A percentile compares a stretch with the other conserved stretches of the same genome.
Evolutionary conservation across 2,797 vertebrate genomes (phyloP).

Genomic region (Simalia tracyae): DNA sequence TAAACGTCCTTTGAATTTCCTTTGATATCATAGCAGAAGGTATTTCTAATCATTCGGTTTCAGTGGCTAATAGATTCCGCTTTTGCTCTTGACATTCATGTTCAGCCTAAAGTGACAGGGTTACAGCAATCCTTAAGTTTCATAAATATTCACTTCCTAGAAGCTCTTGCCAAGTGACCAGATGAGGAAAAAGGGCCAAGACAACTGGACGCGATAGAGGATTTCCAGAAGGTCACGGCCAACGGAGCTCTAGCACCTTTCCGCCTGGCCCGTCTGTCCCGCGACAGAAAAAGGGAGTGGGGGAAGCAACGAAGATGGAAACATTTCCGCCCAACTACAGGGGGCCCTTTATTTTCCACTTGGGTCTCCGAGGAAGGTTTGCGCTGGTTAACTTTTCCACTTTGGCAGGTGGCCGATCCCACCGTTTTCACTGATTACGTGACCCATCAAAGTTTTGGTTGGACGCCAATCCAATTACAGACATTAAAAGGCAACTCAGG

Average conservation of each 20-base stretch:
- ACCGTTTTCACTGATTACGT: neutral
- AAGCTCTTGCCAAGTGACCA: neutral
- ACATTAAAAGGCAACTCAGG: conserved; percentile 3
- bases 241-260: neutral
- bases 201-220: neutral
- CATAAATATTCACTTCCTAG: neutral
- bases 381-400: neutral
- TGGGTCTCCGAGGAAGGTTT: neutral
- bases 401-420: neutral
- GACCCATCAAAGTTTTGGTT: neutral
- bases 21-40: neutral
- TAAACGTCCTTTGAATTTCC: neutral
- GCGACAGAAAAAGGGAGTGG: neutral
- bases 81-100: neutral
- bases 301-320: neutral
- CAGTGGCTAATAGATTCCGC: neutral
- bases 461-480: conserved; percentile 21
- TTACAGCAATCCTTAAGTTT: neutral
- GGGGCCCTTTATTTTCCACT: neutral
- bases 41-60: neutral
- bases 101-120: neutral
- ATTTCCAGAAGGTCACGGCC: neutral
- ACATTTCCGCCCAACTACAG: neutral
- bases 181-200: neutral
- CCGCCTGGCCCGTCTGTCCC: neutral